Base-by-base conservation (phyloP, 2,797 vertebrate genomes). In the Lophius americanus region DNA sequence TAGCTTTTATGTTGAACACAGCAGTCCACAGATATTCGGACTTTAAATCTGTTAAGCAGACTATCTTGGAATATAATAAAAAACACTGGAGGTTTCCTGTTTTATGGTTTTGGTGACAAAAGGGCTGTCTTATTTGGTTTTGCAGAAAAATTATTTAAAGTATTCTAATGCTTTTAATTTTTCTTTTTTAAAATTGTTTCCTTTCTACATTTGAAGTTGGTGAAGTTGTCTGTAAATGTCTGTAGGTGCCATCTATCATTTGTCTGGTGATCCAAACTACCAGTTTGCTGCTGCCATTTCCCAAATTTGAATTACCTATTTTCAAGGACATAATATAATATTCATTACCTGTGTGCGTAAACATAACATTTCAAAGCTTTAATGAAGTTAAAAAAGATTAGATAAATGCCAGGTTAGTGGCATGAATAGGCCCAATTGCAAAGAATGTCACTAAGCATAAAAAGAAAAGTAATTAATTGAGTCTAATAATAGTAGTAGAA, bases 11-110 rank as follows among this genome's bases (percentile, higher is more conserved):
- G 41, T 33, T 50, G 36, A 37, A 58, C 41, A 47, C 32, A 23
- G 9, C 33, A 57, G 35, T 9, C 35, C 2, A 3, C 13, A 54
- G 44, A 60, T 46, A 51, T 62, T 9, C 62, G 6, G 46, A 55
- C 48, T 61, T 53, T 50, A 32, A 64, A 63, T 13, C 65, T 53
- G 42, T 35, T 5, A 39, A 58, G 55, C 43, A 58, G 62, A 52
- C 50, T 1, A n/a, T 12, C 23, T 48, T 8, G 13, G 32, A 65
- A 14, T 36, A 38, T 6, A 38, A 68, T 53, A 46, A 66, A 53
- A 60, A 36, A 43, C 43, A 51, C 36, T 0, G 7, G 7, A 6
- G 14, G 46, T 35, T 59, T 65, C 36, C 9, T 64, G 50, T 33
- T 43, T 42, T 12, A 39, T 3, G 0, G 51, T 51, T 50, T 42